A percentile compares a stretch with the other conserved stretches of the same genome.
Evolutionary conservation across 2,888 invertebrate species (phyloP).

Genomic region (Octonoba sinensis): DNA sequence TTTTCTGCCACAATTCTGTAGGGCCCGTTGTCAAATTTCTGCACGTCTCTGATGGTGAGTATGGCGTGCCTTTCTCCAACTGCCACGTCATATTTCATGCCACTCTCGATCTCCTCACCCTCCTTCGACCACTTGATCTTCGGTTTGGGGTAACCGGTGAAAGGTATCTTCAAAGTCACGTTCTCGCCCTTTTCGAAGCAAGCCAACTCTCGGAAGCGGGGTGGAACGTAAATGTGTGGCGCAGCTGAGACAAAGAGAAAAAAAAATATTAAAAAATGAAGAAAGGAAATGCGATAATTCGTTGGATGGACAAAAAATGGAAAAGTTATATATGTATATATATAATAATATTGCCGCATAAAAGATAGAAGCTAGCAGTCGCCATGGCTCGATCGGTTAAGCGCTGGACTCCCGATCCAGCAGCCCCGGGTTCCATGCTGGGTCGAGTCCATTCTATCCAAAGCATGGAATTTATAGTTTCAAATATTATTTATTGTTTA

Average conservation of each 20-base stretch:
- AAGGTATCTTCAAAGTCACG: constrained; percentile 96
- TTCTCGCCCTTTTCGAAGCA: constrained; percentile 99
- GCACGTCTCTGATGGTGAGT: constrained; percentile 93
- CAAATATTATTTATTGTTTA: too few species aligned
- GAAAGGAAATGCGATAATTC: too few species aligned
- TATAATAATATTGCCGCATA: too few species aligned
- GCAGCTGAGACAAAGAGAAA: constrained; percentile 85
- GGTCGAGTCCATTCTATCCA: too few species aligned
- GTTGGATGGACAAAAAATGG: too few species aligned
- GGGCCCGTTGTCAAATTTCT: constrained; percentile 93
- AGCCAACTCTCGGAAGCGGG: constrained; percentile 95
- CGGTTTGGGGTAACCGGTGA: constrained; percentile 96
- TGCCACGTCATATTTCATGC: constrained; percentile 90
- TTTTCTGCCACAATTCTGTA: constrained; percentile 97
- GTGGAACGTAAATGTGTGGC: constrained; percentile 97
- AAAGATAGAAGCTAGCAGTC: too few species aligned
- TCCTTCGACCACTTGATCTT: constrained; percentile 94
- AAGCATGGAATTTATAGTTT: too few species aligned
- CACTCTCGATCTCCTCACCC: constrained; percentile 92
- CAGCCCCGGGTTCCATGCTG: too few species aligned
- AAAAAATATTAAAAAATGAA: too few species aligned
- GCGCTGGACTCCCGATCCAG: too few species aligned
- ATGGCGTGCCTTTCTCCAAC: constrained; percentile 90
- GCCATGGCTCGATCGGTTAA: too few species aligned
- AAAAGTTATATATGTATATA: too few species aligned